Evolutionary conservation across 2,888 invertebrate genomes (phyloP), one percentile per base, ranked within the genome.

Genomic region (Pollenia griseotomentosa): DNA sequence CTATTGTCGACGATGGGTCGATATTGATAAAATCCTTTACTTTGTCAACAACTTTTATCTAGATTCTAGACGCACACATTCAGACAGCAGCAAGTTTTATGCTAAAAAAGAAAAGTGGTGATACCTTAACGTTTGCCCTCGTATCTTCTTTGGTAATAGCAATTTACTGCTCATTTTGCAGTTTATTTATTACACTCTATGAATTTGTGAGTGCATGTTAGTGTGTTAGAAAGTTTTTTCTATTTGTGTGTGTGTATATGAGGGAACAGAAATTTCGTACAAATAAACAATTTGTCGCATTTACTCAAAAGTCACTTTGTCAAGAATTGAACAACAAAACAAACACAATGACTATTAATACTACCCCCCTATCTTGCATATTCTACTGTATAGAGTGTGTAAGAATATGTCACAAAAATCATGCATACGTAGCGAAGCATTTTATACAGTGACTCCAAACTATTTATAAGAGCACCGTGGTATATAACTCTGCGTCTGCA

Each of bases 211-310:
- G 44, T 40, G 73, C 57, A 55, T 33, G 63, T 61, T 75, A 61
- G 61, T 74, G 61, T 74, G 61, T 44, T 57, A 10, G 44, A 44
- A 71, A 73, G 66, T 48, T 51, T 53, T 77, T 68, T 61, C 23
- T 68, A 74, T 68, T 44, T 19, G 42, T 16, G 44, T 53, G 51
- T 16, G 51, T 53, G 59, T 12, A 33, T 74, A 53, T 68, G 75
- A 53, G 46, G 55, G 48, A 68, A 85, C 59, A 65, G 77, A 59
- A 74, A 80, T 84, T 86, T 66, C 33, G n/a, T 83, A 71, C 80
- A 80, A 83, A 83, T 80, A 86, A 86, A 84, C 87, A 87, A 87
- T 87, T 87, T 87, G 87, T 87, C 87, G 87, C 84, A 87, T 87
- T 87, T 82, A 82, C 73, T 87, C 57, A 78, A 86, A 87, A 87